Evolutionary conservation across 2,888 invertebrate species (phyloP).

Genomic region (Aporophyla nigra): DNA sequence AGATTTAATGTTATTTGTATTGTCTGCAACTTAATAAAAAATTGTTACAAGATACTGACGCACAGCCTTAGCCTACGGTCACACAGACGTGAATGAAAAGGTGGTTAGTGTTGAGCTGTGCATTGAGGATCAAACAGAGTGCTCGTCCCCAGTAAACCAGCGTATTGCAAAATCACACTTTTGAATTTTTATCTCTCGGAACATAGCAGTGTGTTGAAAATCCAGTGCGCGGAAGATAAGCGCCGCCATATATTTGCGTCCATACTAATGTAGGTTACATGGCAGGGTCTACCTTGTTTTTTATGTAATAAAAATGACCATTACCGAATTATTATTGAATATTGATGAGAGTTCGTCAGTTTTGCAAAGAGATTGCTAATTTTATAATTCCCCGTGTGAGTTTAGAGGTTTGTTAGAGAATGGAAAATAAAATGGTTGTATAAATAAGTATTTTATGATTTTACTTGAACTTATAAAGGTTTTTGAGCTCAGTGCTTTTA

Average conservation of each 20-base stretch:
- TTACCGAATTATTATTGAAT: background rate
- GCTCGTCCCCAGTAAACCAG: too few species aligned
- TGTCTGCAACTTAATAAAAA: background rate
- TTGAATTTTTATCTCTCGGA: too few species aligned
- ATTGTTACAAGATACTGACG: background rate
- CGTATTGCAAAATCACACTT: too few species aligned
- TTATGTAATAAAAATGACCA: background rate
- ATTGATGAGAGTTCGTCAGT: background rate
- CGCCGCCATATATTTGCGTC: too few species aligned
- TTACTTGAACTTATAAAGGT: background rate
- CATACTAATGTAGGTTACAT: background rate
- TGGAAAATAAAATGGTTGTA: background rate
- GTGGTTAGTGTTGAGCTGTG: too few species aligned
- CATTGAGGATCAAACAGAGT: too few species aligned
- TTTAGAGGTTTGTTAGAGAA: background rate
- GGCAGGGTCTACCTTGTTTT: background rate
- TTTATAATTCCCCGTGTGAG: background rate
- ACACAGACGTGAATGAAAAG: too few species aligned
- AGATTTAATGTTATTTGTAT: background rate
- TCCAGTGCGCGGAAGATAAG: too few species aligned
- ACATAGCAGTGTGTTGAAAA: too few species aligned
- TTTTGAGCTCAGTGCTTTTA: background rate
- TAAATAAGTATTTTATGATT: background rate
- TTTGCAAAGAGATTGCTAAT: background rate
- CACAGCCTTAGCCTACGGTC: background rate